Conservation (phyloP, 2,113 vertebrate genomes). For the Dasyornis broadbenti region DNA sequence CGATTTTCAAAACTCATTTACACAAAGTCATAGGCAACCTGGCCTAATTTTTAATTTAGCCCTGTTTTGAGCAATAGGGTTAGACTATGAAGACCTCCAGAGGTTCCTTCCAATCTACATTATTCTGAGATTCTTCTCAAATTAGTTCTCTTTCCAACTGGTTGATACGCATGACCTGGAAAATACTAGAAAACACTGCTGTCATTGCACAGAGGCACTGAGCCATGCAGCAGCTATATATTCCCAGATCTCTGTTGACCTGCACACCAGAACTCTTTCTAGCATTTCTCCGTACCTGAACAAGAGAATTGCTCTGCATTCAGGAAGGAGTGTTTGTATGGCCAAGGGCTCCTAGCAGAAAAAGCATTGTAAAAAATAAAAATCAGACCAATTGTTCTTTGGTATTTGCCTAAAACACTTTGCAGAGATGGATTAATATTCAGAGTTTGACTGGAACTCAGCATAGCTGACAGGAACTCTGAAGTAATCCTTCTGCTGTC, state of each 20-base stretch:
- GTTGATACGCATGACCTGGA: slow-evolving; percentile 34
- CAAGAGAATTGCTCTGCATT: background rate
- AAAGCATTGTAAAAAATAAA: background rate
- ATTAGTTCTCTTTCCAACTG: background rate
- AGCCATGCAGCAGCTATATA: slow-evolving; percentile 4
- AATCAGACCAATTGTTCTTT: background rate
- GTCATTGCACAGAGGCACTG: slow-evolving; percentile 24
- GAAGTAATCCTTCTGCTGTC: background rate
- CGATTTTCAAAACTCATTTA: background rate
- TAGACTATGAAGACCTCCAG: background rate
- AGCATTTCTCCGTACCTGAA: background rate
- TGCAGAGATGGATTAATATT: background rate
- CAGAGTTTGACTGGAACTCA: background rate
- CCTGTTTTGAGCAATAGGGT: background rate
- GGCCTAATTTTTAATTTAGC: background rate
- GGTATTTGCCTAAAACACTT: background rate
- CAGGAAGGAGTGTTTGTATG: background rate
- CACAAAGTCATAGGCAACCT: background rate
- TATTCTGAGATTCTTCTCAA: background rate
- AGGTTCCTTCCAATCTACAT: background rate
- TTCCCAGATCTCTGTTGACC: background rate
- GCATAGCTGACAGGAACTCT: background rate
- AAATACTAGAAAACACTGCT: slow-evolving; percentile 1
- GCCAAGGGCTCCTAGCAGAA: background rate
- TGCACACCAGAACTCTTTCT: background rate